Evolutionary conservation across 2,113 vertebrate genomes (phyloP), one percentile per base, ranked within the genome.

Genomic region (Haemorhous mexicanus): DNA sequence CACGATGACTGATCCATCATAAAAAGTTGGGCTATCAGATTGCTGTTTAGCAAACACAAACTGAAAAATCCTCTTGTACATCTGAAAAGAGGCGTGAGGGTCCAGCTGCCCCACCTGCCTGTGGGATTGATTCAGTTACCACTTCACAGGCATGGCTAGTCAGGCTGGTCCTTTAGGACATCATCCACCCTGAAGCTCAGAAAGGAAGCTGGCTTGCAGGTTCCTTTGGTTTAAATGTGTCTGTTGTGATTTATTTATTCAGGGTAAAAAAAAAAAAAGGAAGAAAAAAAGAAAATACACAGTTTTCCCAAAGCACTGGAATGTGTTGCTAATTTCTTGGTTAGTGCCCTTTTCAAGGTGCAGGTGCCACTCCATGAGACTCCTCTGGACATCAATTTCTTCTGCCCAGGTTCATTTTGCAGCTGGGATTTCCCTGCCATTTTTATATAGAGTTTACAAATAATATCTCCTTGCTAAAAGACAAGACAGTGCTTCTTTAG

Each of bases 261-360:
- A 3, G 13, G 5, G 33, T 1, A 1, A 3, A 14, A 4, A 27
- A 30, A n/a, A 15, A 2, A 7, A 2, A 21, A 12, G 28, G 14
- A 7, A 18, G n/a, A 35, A 5, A 11, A 30, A 47, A 8, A 5
- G 26, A 43, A 90, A 85, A 58, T 8, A 7, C 1, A 0, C 16
- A 12, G 15, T 8, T 89, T 89, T 93, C 13, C 58, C 52, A 55
- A 63, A 75, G 22, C 24, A 16, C 12, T 0, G 0, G 23, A 55
- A 5, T 7, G 24, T 1, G 3, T 49, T 59, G 56, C 47, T 61
- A 6, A 59, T 55, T 33, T 73, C 49, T 73, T 68, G 8, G 0
- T 67, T 35, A 35, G 39, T 80, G 52, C 16, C 56, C 22, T 70
- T 84, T 80, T 74, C 46, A 37, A 64, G 59, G 70, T 32, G 46